Evolutionary conservation across 2,113 vertebrate species (phyloP).

Genomic region (Pipra filicauda): DNA sequence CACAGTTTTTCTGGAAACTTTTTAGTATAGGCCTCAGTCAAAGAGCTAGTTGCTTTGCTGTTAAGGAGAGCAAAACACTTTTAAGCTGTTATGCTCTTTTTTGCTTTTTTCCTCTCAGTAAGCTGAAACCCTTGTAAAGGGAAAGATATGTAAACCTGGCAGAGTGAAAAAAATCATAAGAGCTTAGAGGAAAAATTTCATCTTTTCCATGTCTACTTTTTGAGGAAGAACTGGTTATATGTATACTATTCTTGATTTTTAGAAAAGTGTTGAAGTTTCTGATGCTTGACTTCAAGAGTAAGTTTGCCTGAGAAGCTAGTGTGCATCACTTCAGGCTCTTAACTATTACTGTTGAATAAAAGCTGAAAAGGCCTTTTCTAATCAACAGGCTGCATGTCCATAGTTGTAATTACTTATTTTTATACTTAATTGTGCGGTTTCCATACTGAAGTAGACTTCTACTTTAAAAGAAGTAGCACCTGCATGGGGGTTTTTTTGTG

Average conservation of each 20-base stretch:
- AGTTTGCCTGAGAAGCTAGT: neutral
- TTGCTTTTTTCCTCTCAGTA: neutral
- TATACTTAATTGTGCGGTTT: neutral
- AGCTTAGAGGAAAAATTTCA: neutral
- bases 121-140: neutral
- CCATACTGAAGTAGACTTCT: neutral
- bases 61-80: neutral
- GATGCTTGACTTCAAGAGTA: neutral
- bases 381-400: neutral
- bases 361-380: neutral
- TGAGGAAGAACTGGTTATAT: neutral
- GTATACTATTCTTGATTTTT: neutral
- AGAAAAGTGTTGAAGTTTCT: neutral
- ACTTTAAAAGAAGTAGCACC: neutral
- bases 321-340: neutral
- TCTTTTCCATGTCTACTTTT: neutral
- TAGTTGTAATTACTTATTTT: neutral
- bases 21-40: neutral
- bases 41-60: neutral
- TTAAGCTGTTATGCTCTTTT: accelerated
- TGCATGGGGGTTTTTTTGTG: accelerated
- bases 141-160: neutral
- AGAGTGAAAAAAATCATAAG: neutral
- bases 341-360: neutral
- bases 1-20: neutral